These are phyloP conservation scores for Thunnus albacares DNA, from an alignment of 2,797 vertebrate species.

Conservation along the genomic window DNA sequence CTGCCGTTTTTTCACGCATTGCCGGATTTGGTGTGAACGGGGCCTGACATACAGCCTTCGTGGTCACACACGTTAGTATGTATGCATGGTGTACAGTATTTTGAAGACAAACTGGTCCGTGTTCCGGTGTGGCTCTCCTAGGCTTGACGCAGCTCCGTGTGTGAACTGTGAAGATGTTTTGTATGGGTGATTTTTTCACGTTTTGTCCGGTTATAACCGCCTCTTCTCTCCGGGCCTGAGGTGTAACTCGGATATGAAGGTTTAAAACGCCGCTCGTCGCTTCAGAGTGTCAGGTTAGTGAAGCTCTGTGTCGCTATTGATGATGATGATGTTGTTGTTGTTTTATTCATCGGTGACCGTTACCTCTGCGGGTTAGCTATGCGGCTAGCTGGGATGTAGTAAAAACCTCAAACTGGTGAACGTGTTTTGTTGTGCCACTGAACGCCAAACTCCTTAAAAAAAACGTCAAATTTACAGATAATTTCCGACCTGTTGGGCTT, in stretches of 20 bases:
- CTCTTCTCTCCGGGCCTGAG: rapidly evolving
- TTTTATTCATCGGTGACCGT: neutral
- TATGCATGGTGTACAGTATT: too few species aligned
- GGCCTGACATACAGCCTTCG: too few species aligned
- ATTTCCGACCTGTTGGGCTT: rapidly evolving
- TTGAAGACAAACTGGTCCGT: neutral
- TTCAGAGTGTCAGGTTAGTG: neutral
- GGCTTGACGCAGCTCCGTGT: neutral
- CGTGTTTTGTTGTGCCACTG: too few species aligned
- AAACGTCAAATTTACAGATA: rapidly evolving
- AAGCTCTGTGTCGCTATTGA: neutral
- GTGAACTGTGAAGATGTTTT: neutral
- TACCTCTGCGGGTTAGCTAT: conserved; percentile 11
- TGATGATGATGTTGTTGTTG: neutral
- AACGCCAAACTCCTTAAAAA: neutral
- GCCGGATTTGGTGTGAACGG: too few species aligned
- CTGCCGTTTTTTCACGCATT: too few species aligned
- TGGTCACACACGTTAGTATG: too few species aligned
- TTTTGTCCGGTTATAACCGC: neutral
- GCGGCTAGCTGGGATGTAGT: neutral
- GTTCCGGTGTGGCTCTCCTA: neutral
- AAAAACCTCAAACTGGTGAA: too few species aligned
- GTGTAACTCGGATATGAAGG: neutral
- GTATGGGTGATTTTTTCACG: neutral
- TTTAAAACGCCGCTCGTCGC: neutral